Evolutionary conservation across 2,888 invertebrate species (phyloP).

Genomic region (Lithophane semibrunnea): DNA sequence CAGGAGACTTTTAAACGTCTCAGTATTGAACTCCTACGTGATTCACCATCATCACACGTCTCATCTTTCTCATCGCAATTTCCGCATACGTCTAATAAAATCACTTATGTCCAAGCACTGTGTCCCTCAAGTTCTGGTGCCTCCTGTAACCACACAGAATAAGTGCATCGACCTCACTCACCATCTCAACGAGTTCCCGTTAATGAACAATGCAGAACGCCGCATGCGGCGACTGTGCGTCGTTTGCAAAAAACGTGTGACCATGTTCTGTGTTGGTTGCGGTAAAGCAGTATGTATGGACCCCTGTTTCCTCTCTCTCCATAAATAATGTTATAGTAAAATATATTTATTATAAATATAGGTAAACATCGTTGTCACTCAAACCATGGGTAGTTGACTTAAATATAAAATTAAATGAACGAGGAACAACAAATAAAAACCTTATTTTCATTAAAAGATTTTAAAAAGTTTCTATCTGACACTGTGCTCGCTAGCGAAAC

Average conservation of each 20-base stretch:
- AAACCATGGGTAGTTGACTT: no score
- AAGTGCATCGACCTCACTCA: neutral
- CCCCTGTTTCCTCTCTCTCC: neutral
- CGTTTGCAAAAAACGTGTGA: neutral
- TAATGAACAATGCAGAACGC: neutral
- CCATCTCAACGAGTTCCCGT: neutral
- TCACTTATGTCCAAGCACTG: neutral
- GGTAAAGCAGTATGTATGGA: neutral
- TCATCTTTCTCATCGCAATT: neutral
- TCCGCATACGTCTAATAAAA: neutral
- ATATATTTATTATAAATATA: no score
- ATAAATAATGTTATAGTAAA: neutral
- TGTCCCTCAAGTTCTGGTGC: no score
- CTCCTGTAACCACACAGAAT: neutral
- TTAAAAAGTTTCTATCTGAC: no score
- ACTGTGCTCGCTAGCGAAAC: no score
- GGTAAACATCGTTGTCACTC: no score
- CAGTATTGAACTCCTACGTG: neutral
- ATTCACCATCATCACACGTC: neutral
- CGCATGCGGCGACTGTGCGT: neutral
- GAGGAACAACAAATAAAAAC: no score
- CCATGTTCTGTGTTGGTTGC: conserved; percentile 1
- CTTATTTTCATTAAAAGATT: no score
- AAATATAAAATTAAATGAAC: no score
- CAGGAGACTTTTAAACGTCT: neutral